A percentile compares a stretch with the other conserved stretches of the same genome.
phyloP scores from a whole-genome alignment of 2,888 invertebrate genomes.

The Chaetogeoica ovagalla region DNA sequence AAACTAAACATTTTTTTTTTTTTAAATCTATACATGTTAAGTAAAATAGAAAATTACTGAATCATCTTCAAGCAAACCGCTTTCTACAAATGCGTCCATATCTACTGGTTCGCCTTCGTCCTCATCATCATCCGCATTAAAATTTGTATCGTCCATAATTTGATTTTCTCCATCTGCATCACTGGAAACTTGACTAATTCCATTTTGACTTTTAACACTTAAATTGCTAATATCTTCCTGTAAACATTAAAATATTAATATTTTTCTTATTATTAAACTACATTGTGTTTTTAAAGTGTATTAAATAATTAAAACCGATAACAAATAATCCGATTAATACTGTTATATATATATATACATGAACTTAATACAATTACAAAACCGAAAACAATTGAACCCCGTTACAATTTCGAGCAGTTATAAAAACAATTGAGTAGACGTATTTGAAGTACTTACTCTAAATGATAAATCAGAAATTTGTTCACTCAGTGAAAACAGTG shows the following conservation, averaged over 20 bases:
- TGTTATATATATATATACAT: too few species aligned
- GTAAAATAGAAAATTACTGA: conserved; percentile 64
- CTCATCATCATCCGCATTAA: conserved; percentile 68
- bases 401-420: too few species aligned
- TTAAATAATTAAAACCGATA: neutral
- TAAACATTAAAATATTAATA: conserved; percentile 1
- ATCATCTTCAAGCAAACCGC: conserved; percentile 91
- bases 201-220: conserved; percentile 16
- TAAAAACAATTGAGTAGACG: neutral
- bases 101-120: conserved; percentile 93
- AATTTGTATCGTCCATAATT: conserved; percentile 57
- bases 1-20: too few species aligned
- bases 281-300: neutral
- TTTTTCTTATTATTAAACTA: neutral
- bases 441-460: conserved; percentile 67
- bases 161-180: neutral
- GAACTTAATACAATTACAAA: too few species aligned
- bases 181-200: conserved; percentile 19
- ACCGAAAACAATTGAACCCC: too few species aligned
- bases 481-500: conserved; percentile 69
- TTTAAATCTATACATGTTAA: neutral
- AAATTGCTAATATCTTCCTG: conserved; percentile 2
- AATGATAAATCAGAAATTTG: conserved; percentile 84
- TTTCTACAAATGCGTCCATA: conserved; percentile 97
- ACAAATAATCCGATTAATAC: neutral